Percentiles rank a stretch among this genome's conserved stretches.
phyloP scores from a whole-genome alignment of 2,797 vertebrate genomes.

The Benthosema pterotum region DNA sequence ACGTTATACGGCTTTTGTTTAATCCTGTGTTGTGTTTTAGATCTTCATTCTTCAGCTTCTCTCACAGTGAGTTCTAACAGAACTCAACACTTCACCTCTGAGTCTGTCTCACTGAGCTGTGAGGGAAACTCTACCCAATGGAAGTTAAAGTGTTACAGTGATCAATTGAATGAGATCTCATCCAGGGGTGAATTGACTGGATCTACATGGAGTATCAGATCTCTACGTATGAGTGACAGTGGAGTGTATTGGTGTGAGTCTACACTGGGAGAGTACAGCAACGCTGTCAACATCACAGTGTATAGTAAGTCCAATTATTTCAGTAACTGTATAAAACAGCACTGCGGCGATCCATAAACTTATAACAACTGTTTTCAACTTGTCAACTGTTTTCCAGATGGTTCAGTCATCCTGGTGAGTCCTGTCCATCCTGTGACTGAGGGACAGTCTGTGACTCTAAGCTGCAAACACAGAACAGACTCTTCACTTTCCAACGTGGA shows the following conservation, averaged over 20 bases:
- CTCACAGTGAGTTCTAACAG: conserved; percentile 47
- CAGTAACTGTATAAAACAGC: too few relatives aligned
- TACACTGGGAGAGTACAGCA: conserved; percentile 41
- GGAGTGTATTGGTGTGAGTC: conserved; percentile 61
- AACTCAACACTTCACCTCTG: conserved; percentile 38
- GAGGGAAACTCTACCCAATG: conserved; percentile 33
- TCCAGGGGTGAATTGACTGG: too few relatives aligned
- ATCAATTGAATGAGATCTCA: too few relatives aligned
- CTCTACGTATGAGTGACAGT: too few relatives aligned
- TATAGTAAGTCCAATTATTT: not conserved
- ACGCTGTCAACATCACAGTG: conserved; percentile 43
- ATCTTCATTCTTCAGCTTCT: conserved; percentile 18
- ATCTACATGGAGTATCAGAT: conserved; percentile 13
- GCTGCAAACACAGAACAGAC: conserved; percentile 8
- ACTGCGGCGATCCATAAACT: too few relatives aligned
- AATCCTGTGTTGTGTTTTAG: conserved; percentile 22
- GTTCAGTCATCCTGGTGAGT: conserved; percentile 23
- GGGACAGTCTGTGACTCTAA: conserved; percentile 44
- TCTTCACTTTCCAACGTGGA: not conserved
- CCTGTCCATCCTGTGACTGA: conserved; percentile 40
- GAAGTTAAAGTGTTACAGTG: conserved; percentile 36
- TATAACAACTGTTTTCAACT: too few relatives aligned
- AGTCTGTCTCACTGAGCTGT: conserved; percentile 46
- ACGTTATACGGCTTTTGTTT: too few relatives aligned
- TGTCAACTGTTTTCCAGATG: conserved; percentile 1